These are phyloP conservation scores for Drosophila meridionalis DNA, from an alignment of 2,888 invertebrate species.

Conservation along the genomic window DNA sequence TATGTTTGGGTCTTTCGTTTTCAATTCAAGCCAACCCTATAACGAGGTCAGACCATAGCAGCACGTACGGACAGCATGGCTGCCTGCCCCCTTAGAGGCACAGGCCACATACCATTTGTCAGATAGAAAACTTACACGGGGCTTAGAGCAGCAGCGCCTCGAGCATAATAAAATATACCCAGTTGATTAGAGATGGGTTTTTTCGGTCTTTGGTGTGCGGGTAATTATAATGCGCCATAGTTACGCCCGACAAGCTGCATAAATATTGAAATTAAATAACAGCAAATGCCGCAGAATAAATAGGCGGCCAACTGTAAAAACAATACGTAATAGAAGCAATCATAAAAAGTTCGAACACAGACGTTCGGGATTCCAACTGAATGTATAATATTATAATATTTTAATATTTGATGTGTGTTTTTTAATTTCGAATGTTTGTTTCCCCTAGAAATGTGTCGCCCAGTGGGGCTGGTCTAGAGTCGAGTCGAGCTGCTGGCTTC, in stretches of 20 bases:
- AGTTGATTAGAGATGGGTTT: slow-evolving; percentile 30
- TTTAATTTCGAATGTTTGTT: slow-evolving; percentile 8
- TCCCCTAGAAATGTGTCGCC: slow-evolving; percentile 3
- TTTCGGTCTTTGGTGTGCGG: slow-evolving; percentile 19
- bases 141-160: slow-evolving; percentile 40
- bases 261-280: slow-evolving; percentile 77
- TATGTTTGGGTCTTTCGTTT: slow-evolving; percentile 23
- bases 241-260: slow-evolving; percentile 76
- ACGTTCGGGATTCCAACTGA: slow-evolving; percentile 50
- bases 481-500: neutral
- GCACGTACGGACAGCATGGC: slow-evolving; percentile 44
- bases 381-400: slow-evolving; percentile 27
- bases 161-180: slow-evolving; percentile 59
- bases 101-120: slow-evolving; percentile 1
- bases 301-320: slow-evolving; percentile 71
- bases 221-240: slow-evolving; percentile 71
- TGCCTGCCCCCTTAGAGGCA: slow-evolving; percentile 18
- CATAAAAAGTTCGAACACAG: slow-evolving; percentile 27
- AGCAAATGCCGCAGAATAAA: slow-evolving; percentile 65
- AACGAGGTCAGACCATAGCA: slow-evolving; percentile 48
- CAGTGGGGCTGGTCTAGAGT: slow-evolving; percentile 19
- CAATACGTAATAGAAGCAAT: slow-evolving; percentile 61
- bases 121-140: slow-evolving; percentile 8
- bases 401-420: slow-evolving; percentile 30
- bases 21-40: neutral